Evolutionary conservation across 2,888 invertebrate genomes (phyloP), one percentile per base, ranked within the genome.

Genomic region (Cosmorhoe ocellata): DNA sequence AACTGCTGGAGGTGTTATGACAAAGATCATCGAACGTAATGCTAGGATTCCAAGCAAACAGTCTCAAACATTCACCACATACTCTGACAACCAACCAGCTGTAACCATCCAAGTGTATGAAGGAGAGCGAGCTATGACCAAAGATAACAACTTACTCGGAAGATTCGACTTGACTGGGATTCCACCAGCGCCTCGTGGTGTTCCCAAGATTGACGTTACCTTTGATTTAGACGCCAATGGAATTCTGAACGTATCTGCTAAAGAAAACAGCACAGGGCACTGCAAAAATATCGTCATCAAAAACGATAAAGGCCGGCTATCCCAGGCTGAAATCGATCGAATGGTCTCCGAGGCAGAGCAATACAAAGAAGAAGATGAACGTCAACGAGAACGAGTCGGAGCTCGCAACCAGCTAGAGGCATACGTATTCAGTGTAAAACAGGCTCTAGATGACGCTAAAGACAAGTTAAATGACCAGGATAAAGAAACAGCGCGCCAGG

Each of bases 181-280:
- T 28, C 93, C 94, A 7, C 93, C 93, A 1, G 94, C 93, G 3
- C 93, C 94, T 0, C 89, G 94, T 27, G 94, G 94, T 27, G 91
- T 93, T 0, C 94, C 94, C 0, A 91, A 94, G 71, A 92, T 94
- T 59, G 93, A 93, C 54, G 94, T 94, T 18, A 93, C 94, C 12
- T 95, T 95, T 73, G 94, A 95, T 69, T 76, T 95, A 58, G 95
- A 95, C 70, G 94, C 94, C 8, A 95, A 95, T 74, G 95, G 95
- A 11, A 95, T 96, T 60, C 81, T 96, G 51, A 96, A 96, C 76
- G 97, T 97, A 0, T 93, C 95, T 0, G 97, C 97, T n/a, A 92
- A 93, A 59, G 93, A 93, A 58, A 92, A 91, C 74, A 91, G 92
- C 63, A 91, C 92, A 0, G 93, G 92, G 13, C 94, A 93, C 60